Evolutionary conservation across 2,888 invertebrate species (phyloP).

Genomic region (Ichneumoninae sp.): DNA sequence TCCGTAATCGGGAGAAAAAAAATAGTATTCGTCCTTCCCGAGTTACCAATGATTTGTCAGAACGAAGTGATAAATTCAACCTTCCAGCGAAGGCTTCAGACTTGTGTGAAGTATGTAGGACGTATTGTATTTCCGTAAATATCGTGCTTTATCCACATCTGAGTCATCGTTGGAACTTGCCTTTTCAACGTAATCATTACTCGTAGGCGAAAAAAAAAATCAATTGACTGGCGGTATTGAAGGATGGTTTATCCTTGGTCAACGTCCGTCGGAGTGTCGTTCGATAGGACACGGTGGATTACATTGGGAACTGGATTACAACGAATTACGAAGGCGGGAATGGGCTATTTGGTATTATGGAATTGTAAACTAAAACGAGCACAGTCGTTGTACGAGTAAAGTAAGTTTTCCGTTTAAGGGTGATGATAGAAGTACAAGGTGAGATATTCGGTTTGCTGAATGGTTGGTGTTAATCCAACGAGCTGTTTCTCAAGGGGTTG

Average conservation of each 20-base stretch:
- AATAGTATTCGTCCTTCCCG: neutral
- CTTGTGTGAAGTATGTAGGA: neutral
- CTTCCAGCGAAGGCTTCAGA: constrained; percentile 11
- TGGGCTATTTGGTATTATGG: constrained; percentile 22
- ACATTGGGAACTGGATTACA: constrained; percentile 66
- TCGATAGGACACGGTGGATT: constrained; percentile 54
- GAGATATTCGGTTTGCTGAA: constrained; percentile 51
- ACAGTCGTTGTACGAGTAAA: constrained; percentile 28
- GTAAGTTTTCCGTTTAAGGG: constrained; percentile 41
- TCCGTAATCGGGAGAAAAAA: neutral
- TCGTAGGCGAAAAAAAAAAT: neutral
- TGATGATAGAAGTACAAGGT: constrained; percentile 28
- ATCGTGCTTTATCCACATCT: neutral
- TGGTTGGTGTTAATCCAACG: constrained; percentile 69
- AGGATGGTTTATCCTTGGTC: neutral
- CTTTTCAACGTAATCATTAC: neutral
- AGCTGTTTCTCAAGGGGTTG: constrained; percentile 68
- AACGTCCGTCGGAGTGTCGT: neutral
- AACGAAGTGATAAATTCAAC: constrained; percentile 12
- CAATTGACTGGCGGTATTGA: neutral
- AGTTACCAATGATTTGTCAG: neutral
- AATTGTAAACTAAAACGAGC: constrained; percentile 59
- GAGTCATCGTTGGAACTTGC: neutral
- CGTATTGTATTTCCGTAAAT: constrained; percentile 15
- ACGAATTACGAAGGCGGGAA: constrained; percentile 58